A percentile compares a stretch with the other conserved stretches of the same genome.
Evolutionary conservation across 2,113 vertebrate species (phyloP).

Genomic region (Mungos mungo): DNA sequence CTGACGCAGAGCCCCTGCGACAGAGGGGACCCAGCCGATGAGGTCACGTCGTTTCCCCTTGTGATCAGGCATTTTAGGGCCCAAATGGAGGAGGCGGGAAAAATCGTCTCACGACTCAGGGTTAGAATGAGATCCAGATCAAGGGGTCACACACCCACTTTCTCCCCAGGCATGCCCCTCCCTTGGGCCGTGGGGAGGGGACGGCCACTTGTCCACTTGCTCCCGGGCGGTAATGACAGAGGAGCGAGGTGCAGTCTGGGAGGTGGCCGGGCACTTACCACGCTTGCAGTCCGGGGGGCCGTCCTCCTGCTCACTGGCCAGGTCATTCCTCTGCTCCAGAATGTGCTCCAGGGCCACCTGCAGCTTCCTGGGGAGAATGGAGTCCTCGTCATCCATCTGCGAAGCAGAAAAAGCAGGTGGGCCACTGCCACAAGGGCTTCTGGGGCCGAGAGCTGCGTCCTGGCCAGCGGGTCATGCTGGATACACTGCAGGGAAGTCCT

Average conservation of each 20-base stretch:
- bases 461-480: not conserved
- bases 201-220: rapidly evolving
- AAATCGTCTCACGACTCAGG: not conserved
- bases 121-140: not conserved
- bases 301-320: conserved; percentile 91
- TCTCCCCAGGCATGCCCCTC: not conserved
- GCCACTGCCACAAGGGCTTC: rapidly evolving
- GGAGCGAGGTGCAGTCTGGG: not conserved
- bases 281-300: conserved; percentile 83
- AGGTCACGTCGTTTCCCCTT: not conserved
- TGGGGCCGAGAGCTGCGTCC: rapidly evolving
- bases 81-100: not conserved
- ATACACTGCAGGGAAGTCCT: rapidly evolving
- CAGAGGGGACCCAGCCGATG: too few relatives aligned
- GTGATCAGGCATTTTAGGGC: not conserved
- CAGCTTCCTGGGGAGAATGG: conserved; percentile 96
- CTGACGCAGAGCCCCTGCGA: not conserved
- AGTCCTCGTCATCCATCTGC: conserved; percentile 97
- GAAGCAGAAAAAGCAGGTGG: conserved; percentile 56
- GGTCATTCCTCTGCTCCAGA: conserved; percentile 93
- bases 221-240: not conserved
- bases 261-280: conserved; percentile 70
- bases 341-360: conserved; percentile 94
- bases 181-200: not conserved
- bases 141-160: rapidly evolving